Conservation (phyloP, 1,140 invertebrate species). For the Drosophila aff. region DNA sequence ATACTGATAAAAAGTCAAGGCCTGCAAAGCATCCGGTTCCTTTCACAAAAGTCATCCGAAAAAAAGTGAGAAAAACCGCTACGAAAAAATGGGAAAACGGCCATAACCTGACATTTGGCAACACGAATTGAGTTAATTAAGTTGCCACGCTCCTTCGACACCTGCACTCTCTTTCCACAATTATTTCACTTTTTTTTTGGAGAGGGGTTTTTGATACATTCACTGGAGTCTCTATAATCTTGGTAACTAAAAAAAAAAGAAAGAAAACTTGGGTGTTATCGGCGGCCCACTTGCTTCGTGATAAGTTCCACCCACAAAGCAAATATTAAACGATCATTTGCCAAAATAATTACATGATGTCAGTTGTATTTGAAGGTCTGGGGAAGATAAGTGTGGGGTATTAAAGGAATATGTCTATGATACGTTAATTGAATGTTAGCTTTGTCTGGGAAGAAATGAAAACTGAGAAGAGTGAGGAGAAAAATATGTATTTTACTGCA, state of each 20-base stretch:
- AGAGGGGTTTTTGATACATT: constrained; percentile 9
- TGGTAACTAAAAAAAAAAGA: constrained; percentile 4
- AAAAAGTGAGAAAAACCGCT: background rate
- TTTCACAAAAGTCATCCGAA: constrained; percentile 55
- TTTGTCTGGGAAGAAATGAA: background rate
- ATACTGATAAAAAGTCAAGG: constrained; percentile 36
- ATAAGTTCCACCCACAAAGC: constrained; percentile 42
- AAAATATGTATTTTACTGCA: too few relatives aligned
- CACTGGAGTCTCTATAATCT: constrained; percentile 5
- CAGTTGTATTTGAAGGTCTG: constrained; percentile 37
- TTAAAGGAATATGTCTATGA: constrained; percentile 11
- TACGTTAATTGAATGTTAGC: constrained; percentile 21
- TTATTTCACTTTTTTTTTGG: constrained; percentile 1
- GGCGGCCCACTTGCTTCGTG: constrained; percentile 17
- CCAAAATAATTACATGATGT: constrained; percentile 77
- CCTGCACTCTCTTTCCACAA: constrained; percentile 18
- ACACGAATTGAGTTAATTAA: constrained; percentile 52
- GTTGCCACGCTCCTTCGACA: constrained; percentile 21
- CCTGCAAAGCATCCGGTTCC: constrained; percentile 47
- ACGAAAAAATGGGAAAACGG: constrained; percentile 23
- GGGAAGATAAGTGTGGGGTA: constrained; percentile 28
- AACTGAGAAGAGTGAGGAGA: too few relatives aligned
- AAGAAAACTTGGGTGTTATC: constrained; percentile 36
- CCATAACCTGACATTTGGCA: constrained; percentile 22
- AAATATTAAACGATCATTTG: constrained; percentile 48